Conservation (phyloP, 2,797 vertebrate genomes). For the Karalla daura region DNA sequence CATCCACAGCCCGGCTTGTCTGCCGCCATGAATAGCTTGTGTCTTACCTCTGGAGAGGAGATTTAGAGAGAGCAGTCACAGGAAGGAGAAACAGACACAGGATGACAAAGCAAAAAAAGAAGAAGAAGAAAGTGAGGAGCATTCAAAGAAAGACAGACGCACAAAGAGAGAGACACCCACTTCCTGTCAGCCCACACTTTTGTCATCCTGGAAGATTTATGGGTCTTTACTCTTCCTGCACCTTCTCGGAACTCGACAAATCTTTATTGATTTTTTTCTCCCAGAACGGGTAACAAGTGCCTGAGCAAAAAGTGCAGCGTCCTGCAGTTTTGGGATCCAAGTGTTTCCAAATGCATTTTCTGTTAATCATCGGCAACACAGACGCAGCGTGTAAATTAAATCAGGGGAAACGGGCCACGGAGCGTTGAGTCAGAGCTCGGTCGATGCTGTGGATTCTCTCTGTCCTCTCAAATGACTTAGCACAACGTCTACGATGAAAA, state of each 20-base stretch:
- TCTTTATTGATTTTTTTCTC: constrained; percentile 43
- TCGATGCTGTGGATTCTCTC: too few species aligned
- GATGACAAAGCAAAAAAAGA: constrained; percentile 42
- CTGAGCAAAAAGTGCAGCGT: constrained; percentile 4
- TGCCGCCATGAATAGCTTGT: constrained; percentile 21
- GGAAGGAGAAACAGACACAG: not conserved
- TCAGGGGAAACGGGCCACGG: not conserved
- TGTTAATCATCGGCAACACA: constrained; percentile 2
- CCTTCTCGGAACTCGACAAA: constrained; percentile 32
- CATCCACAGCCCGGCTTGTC: not conserved
- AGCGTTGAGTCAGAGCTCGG: not conserved
- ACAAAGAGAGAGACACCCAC: constrained; percentile 4
- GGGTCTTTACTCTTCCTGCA: constrained; percentile 21
- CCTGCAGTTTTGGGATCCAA: constrained; percentile 5
- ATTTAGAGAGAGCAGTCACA: constrained; percentile 18
- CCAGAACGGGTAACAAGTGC: constrained; percentile 17
- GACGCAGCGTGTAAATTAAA: not conserved
- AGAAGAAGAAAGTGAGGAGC: constrained; percentile 27
- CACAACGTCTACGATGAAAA: not conserved
- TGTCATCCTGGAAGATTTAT: constrained; percentile 53
- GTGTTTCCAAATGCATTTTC: constrained; percentile 18
- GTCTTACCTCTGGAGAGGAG: not conserved
- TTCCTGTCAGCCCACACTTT: constrained; percentile 32
- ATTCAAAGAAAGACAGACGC: constrained; percentile 17
- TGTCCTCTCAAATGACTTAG: not conserved